A percentile compares a stretch with the other conserved stretches of the same genome.
phyloP scores from a whole-genome alignment of 2,888 invertebrate genomes.

The Amiota minor region DNA sequence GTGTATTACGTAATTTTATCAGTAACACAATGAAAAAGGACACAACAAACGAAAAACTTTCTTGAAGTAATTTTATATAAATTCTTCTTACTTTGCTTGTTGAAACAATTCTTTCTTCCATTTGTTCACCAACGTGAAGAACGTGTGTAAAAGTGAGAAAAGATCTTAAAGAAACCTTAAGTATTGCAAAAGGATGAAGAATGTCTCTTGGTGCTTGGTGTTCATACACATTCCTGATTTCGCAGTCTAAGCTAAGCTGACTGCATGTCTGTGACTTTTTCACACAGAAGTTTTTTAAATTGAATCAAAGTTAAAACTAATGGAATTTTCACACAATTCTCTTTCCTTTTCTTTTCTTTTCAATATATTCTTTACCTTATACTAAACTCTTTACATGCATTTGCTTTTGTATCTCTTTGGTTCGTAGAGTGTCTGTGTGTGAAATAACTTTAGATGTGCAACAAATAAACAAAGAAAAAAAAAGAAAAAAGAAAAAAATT shows the following conservation, averaged over 20 bases:
- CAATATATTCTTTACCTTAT: too few species aligned
- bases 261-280: background rate
- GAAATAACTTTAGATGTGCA: background rate
- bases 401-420: background rate
- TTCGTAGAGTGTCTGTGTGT: background rate
- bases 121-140: too few species aligned
- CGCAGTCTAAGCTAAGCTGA: too few species aligned
- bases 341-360: background rate
- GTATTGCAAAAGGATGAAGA: too few species aligned
- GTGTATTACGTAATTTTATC: slow-evolving; percentile 24
- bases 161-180: too few species aligned
- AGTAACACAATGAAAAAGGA: background rate
- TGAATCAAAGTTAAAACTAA: slow-evolving; percentile 28
- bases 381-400: background rate
- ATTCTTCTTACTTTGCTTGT: background rate
- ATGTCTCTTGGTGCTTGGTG: background rate
- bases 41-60: slow-evolving; percentile 12
- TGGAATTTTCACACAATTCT: slow-evolving; percentile 25
- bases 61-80: slow-evolving; percentile 15
- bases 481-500: too few species aligned
- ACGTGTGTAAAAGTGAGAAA: too few species aligned
- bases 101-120: background rate
- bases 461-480: background rate
- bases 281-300: slow-evolving; percentile 18
- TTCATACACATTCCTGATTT: background rate